Evolutionary conservation across 2,888 invertebrate genomes (phyloP), one percentile per base, ranked within the genome.

Genomic region (Drosophila bunnanda): DNA sequence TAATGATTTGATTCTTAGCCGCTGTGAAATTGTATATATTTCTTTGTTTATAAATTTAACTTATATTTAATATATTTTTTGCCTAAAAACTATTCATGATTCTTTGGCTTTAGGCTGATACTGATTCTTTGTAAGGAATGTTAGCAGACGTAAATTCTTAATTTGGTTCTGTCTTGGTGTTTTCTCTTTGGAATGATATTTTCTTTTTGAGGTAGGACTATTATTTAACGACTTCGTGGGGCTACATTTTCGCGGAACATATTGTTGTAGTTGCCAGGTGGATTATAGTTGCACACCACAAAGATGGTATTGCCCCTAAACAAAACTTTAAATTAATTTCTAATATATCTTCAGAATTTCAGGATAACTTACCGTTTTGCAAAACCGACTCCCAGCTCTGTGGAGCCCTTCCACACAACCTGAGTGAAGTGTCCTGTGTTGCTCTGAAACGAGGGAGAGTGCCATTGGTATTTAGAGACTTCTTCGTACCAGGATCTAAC

Each of bases 391-490:
- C 97, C 97, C 13, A 97, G 89, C 85, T 96, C 95, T 57, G 93
- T 94, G 65, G 95, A 95, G 52, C 94, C 94, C 79, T 95, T 95
- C 97, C 97, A 97, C 28, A 97, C 94, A 3, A 97, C 94, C 93
- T 97, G 97, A 0, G 96, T 95, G 89, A 97, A 97, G 90, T 97
- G 97, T n/a, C 97, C 97, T 76, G 96, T 95, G 71, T 93, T 94
- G 69, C 93, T 93, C 9, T 93, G 93, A 2, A 96, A 96, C 69
- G 95, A 95, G 0, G 90, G 88, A 74, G 90, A 93, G 15, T 94
- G 94, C 84, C 95, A 96, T 44, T 93, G 93, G 86, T 96, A 96
- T 94, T 93, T 68, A 94, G 93, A 34, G 34, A 96, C 95, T 92
- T 97, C 97, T 54, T 94, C 93, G 78, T 95, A 97, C 97, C 97